These are phyloP conservation scores for Pachycephala philippinensis DNA, from an alignment of 2,113 vertebrate species.

Conservation along the genomic window DNA sequence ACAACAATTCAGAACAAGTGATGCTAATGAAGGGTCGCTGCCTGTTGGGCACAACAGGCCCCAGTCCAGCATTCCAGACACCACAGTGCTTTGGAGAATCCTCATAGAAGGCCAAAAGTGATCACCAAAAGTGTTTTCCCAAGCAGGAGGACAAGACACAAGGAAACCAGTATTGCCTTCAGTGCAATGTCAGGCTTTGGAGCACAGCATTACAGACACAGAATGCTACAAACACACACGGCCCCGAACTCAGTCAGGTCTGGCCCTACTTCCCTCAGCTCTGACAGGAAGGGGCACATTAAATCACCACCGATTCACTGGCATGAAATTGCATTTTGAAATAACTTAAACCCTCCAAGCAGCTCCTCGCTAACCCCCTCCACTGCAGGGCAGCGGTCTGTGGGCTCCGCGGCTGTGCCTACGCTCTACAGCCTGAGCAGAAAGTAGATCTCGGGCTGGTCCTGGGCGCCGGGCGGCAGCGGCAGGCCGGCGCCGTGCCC, in stretches of 20 bases:
- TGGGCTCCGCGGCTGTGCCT: slow-evolving; percentile 32
- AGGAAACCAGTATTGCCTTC: neutral
- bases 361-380: neutral
- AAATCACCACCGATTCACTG: slow-evolving; percentile 51
- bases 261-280: slow-evolving; percentile 21
- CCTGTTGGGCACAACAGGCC: neutral
- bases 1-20: neutral
- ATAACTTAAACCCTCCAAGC: slow-evolving; percentile 12
- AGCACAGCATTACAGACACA: slow-evolving; percentile 70
- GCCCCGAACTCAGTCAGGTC: slow-evolving; percentile 17
- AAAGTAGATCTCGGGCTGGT: slow-evolving; percentile 95
- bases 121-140: neutral
- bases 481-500: slow-evolving; percentile 64
- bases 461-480: slow-evolving; percentile 66
- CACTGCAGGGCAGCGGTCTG: neutral
- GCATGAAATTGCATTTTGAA: slow-evolving; percentile 48
- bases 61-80: neutral
- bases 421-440: slow-evolving; percentile 81
- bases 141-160: neutral
- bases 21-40: neutral
- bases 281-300: neutral
- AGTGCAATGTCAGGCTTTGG: slow-evolving; percentile 12
- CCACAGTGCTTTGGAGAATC: neutral
- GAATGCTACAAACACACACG: slow-evolving; percentile 2
- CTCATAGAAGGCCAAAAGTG: neutral